Evolutionary conservation across 2,888 invertebrate species (phyloP).

Genomic region (Isoperla grammatica): DNA sequence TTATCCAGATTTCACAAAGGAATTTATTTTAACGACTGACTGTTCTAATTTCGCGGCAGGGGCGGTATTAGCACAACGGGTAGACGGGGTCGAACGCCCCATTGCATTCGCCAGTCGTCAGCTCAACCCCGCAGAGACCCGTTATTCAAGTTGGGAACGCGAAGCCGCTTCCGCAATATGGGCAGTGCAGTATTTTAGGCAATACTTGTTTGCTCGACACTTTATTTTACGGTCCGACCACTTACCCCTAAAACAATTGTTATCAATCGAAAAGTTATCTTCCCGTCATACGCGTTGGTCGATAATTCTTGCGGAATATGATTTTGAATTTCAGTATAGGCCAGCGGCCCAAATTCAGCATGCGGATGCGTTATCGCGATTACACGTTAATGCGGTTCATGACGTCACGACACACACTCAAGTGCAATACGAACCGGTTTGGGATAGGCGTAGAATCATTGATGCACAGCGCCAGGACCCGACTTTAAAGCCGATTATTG

Average conservation of each 20-base stretch:
- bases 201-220: constrained; percentile 29
- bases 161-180: constrained; percentile 2
- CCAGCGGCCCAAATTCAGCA: too few species aligned
- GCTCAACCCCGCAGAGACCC: constrained; percentile 28
- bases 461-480: too few species aligned
- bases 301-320: too few species aligned
- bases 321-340: too few species aligned
- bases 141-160: constrained; percentile 29
- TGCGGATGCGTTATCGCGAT: too few species aligned
- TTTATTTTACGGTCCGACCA: constrained; percentile 30
- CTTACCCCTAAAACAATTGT: constrained; percentile 25
- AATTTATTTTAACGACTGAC: constrained; percentile 34
- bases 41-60: constrained; percentile 32
- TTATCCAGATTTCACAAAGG: constrained; percentile 31
- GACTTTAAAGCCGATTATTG: too few species aligned
- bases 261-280: not conserved
- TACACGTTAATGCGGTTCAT: too few species aligned
- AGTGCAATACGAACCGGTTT: too few species aligned
- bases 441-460: too few species aligned
- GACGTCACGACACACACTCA: too few species aligned
- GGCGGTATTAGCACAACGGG: constrained; percentile 32
- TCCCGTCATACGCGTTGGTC: too few species aligned
- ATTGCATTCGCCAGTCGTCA: constrained; percentile 29
- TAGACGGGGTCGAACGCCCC: constrained; percentile 27
- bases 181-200: not conserved